Evolutionary conservation across 2,797 vertebrate species (phyloP).

Genomic region (Crax fasciolata): DNA sequence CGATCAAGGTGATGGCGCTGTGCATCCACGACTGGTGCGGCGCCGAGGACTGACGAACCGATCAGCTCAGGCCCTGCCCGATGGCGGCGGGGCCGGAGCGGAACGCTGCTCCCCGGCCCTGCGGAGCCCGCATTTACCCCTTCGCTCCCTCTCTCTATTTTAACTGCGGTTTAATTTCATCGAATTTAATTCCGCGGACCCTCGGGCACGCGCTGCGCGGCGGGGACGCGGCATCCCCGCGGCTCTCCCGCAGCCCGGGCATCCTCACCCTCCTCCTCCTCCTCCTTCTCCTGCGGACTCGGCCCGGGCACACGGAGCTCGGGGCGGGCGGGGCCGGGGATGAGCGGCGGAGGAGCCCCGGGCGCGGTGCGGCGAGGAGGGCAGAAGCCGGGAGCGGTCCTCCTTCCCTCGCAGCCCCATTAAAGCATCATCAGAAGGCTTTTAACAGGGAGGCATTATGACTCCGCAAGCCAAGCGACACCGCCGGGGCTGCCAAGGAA

Average conservation of each 20-base stretch:
- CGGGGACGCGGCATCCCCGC: too few species aligned
- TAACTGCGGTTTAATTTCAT: not conserved
- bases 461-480: not conserved
- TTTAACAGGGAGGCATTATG: conserved; percentile 45
- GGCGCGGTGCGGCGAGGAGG: too few species aligned
- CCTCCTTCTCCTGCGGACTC: not conserved
- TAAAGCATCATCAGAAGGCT: not conserved
- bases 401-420: not conserved
- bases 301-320: not conserved
- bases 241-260: too few species aligned
- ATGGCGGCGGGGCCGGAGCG: too few species aligned
- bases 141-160: not conserved
- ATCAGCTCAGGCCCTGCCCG: too few species aligned
- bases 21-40: too few species aligned
- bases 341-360: not conserved
- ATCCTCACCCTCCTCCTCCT: not conserved
- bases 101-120: too few species aligned
- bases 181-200: not conserved
- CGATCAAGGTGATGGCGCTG: too few species aligned
- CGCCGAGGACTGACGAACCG: too few species aligned
- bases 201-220: too few species aligned
- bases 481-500: conserved; percentile 73
- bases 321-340: not conserved
- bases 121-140: not conserved
- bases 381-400: too few species aligned